These are phyloP conservation scores for Lycorma delicatula DNA, from an alignment of 1,140 invertebrate genomes.

Conservation along the genomic window DNA sequence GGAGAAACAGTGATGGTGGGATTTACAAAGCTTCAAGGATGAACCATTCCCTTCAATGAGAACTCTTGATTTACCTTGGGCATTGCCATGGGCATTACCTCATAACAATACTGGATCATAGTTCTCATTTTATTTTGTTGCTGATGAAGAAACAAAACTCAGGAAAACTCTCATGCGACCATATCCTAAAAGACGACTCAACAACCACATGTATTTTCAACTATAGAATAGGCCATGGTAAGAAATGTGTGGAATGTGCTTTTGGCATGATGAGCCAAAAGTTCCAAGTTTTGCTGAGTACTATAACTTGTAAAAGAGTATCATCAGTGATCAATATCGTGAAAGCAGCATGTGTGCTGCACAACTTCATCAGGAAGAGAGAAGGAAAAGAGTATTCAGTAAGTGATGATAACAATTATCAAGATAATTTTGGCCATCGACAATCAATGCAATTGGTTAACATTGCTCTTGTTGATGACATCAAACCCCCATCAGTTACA, in stretches of 20 bases:
- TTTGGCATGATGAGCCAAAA: conserved; percentile 15
- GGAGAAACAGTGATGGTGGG: conserved; percentile 28
- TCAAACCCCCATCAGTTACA: no score
- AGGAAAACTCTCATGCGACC: conserved; percentile 22
- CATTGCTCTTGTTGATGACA: no score
- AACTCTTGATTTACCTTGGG: conserved; percentile 3
- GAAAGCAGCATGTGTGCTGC: no score
- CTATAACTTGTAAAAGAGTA: no score
- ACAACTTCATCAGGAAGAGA: no score
- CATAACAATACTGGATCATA: conserved; percentile 14
- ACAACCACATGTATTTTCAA: conserved; percentile 17
- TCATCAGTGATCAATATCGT: no score
- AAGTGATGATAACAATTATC: no score
- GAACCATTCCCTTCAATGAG: neutral
- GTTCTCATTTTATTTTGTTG: conserved; percentile 22
- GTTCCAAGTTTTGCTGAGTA: conserved; percentile 6
- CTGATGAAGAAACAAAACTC: conserved; percentile 25
- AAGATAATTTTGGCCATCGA: no score
- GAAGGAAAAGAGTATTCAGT: no score
- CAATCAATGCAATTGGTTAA: no score
- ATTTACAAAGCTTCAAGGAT: conserved; percentile 12
- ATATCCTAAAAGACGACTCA: neutral
- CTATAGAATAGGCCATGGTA: conserved; percentile 8
- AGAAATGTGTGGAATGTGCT: conserved; percentile 14
- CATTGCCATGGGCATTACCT: conserved; percentile 3